These are phyloP conservation scores for Ptychobarbus kaznakovi DNA, from an alignment of 2,797 vertebrate genomes.

Conservation along the genomic window DNA sequence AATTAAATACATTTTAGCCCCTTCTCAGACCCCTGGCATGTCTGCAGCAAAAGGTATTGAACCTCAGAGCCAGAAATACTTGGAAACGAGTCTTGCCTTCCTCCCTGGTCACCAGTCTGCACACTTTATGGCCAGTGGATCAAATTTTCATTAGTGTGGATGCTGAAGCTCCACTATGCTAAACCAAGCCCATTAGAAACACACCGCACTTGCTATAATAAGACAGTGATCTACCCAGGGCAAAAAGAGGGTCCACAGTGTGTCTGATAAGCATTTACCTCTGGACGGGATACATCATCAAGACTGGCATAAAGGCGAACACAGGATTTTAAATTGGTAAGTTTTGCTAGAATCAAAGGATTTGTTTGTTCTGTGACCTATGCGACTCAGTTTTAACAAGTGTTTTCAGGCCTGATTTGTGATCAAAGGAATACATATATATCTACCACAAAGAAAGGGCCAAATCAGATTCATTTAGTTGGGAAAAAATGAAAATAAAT, in stretches of 20 bases:
- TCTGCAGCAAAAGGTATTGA: conserved; percentile 12
- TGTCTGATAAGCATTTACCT: conserved; percentile 35
- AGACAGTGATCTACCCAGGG: conserved; percentile 56
- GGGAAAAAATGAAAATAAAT: neutral
- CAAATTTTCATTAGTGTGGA: conserved; percentile 61
- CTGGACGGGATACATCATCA: conserved; percentile 11
- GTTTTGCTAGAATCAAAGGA: conserved; percentile 27
- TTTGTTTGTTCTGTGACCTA: neutral
- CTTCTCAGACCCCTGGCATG: neutral
- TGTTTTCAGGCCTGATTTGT: neutral
- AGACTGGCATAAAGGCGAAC: neutral
- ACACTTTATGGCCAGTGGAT: conserved; percentile 48
- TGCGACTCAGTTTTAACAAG: neutral
- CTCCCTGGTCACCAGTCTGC: conserved; percentile 37
- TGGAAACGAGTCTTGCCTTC: conserved; percentile 48
- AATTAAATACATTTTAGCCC: neutral
- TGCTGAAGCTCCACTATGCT: conserved; percentile 32
- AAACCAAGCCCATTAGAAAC: conserved; percentile 51
- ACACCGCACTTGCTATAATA: conserved; percentile 53
- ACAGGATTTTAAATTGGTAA: conserved; percentile 41
- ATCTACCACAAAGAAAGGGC: neutral
- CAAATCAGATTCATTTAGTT: neutral
- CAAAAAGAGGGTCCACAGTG: conserved; percentile 29
- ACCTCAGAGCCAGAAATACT: conserved; percentile 27
- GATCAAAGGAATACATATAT: neutral